Base-by-base conservation (phyloP, 2,797 vertebrate genomes). In the Naso thynnoides region DNA sequence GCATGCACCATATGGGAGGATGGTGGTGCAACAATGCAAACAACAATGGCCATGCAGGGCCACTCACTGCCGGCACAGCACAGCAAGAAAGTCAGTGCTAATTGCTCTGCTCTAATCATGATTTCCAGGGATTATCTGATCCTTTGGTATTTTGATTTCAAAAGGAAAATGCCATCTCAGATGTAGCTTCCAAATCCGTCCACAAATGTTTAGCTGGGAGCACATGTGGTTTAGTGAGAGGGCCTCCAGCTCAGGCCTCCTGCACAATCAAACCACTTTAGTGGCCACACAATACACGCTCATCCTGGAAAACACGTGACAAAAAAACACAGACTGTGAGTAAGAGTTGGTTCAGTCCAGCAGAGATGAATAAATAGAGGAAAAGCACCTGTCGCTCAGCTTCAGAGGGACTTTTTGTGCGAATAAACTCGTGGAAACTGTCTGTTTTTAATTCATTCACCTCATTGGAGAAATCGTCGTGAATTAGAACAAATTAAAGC, bases 71-170 rank as follows among this genome's bases (percentile, higher is more conserved):
- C 72, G 63, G 58, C 55, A 11, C 6, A 1, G 66, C 54, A 26
- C 26, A 69, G 48, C 57, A 38, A 68, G 82, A n/a, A n/a, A n/a
- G 73, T 86, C 81, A 60, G 14, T 1, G 76, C 72, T 79, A 82
- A 84, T 90, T 77, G 66, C 82, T 47, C 26, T 7, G 3, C 39
- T 60, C 60, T 62, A 62, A 70, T 74, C 61, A 15, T 52, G 63
- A 78, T 82, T 72, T 65, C 48, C 39, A 19, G 54, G 61, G 86
- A 86, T 89, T 76, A 86, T 71, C 66, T 67, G 77, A 81, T 21
- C 70, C 54, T 79, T 61, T 76, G 62, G 56, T 61, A 47, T 67
- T 70, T 70, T 66, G 1, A 70, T 83, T 80, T 79, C 27, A 47
- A 78, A 70, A 82, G 39, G 18, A 74, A 59, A 83, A 76, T 19